Evolutionary conservation across 2,797 vertebrate species (phyloP).

Genomic region (Scomberomorus guttatus): DNA sequence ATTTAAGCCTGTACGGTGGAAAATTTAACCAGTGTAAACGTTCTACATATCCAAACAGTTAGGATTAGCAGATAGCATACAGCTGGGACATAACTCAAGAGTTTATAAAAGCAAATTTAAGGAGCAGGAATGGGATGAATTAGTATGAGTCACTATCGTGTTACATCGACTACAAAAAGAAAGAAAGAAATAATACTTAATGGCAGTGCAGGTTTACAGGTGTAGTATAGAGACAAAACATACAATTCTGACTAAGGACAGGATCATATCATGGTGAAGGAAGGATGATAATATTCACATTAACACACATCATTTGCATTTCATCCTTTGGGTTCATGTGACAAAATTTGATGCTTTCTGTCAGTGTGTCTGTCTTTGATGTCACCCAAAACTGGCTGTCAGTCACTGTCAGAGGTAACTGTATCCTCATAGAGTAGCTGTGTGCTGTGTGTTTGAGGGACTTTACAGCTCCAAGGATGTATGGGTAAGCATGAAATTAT

Average conservation of each 20-base stretch:
- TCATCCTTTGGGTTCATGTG: constrained; percentile 35
- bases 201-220: no score
- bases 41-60: no score
- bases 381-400: not conserved
- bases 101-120: no score
- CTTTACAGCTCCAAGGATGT: not conserved
- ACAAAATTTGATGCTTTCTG: constrained; percentile 29
- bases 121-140: no score
- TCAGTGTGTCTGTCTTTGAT: constrained; percentile 33
- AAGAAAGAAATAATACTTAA: no score
- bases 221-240: no score
- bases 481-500: constrained; percentile 27
- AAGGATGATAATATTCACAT: not conserved
- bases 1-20: no score
- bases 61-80: no score
- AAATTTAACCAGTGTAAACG: no score
- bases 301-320: constrained; percentile 24
- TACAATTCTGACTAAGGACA: no score
- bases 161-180: not conserved
- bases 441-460: constrained; percentile 14
- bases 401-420: constrained; percentile 9
- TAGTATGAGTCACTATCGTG: no score
- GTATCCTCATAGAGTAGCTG: constrained; percentile 1
- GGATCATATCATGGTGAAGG: not conserved
- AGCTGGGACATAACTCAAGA: no score